phyloP scores from a whole-genome alignment of 1,140 invertebrate genomes.

The Megalonaias nervosa region DNA sequence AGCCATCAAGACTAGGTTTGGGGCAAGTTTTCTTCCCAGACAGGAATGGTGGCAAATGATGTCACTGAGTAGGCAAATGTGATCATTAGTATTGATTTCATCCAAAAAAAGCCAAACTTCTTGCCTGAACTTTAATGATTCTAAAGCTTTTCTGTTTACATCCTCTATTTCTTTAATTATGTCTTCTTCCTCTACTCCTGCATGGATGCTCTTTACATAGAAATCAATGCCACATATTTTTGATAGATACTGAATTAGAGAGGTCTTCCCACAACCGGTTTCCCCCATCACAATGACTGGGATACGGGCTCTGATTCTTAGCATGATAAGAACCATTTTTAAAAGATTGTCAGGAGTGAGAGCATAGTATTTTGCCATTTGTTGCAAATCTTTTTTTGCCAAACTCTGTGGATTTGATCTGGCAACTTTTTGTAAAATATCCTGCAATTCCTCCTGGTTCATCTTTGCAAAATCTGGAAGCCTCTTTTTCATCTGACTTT shows the following conservation, averaged over 20 bases:
- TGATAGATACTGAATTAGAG: constrained; percentile 45
- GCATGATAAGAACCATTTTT: constrained; percentile 51
- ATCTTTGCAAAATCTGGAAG: constrained; percentile 32
- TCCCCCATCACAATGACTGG: constrained; percentile 66
- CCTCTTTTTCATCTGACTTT: constrained; percentile 43
- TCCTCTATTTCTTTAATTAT: constrained; percentile 12
- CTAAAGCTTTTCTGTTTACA: constrained; percentile 1
- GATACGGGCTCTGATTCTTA: constrained; percentile 44
- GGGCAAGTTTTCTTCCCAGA: constrained; percentile 3
- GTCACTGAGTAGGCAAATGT: constrained; percentile 28
- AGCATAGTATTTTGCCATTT: constrained; percentile 39
- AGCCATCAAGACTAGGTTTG: constrained; percentile 29
- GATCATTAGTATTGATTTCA: constrained; percentile 33
- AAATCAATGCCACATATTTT: constrained; percentile 3
- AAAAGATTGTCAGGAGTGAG: constrained; percentile 52
- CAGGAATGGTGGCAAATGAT: constrained; percentile 24
- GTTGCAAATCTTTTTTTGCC: neutral
- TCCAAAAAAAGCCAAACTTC: constrained; percentile 29
- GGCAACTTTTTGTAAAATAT: constrained; percentile 36
- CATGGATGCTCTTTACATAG: constrained; percentile 23
- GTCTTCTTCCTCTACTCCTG: constrained; percentile 11
- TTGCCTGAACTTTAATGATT: neutral
- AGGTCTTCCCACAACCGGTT: constrained; percentile 64
- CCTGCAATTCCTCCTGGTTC: constrained; percentile 29
- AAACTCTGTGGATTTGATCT: constrained; percentile 6